Evolutionary conservation across 2,113 vertebrate genomes (phyloP), one percentile per base, ranked within the genome.

Genomic region (Misgurnus mizolepis): DNA sequence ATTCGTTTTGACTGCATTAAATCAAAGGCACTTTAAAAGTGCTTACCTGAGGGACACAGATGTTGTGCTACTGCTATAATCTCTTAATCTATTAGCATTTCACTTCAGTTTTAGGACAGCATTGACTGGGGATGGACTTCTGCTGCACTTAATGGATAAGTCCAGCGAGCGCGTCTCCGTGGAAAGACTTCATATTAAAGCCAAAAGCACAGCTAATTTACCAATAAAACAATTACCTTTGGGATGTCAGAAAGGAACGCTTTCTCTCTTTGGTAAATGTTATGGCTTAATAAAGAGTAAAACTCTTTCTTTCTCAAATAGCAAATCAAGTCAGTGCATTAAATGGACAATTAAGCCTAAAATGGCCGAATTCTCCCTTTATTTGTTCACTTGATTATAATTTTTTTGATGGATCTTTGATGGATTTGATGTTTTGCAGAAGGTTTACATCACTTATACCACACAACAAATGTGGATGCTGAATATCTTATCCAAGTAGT

Each of bases 11-110:
- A n/a, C 77, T 73, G 66, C 49, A 82, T 79, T 81, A 80, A 78
- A 89, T 88, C 67, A 76, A 86, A 86, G 86, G 83, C 22, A 78
- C 78, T 79, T 83, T 82, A 69, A 78, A 69, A 45, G 53, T 49
- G 11, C 82, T 85, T 84, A 80, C 82, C 80, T 80, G 64, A 11
- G 5, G 74, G 65, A 72, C 49, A 49, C 61, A 77, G 73, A 56
- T 67, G 50, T 76, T 84, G 55, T 34, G 34, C 40, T n/a, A 39
- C n/a, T 17, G 34, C 55, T 50, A 10, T 43, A 77, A 53, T 66
- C 72, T 77, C 70, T 18, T 9, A 64, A 83, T 74, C 64, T 68
- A 90, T 87, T 80, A 86, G 83, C 69, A 83, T 79, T 87, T 85
- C 18, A 84, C 85, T 86, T 45, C 47, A 76, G 27, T 27, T 79